Evolutionary conservation across 2,888 invertebrate species (phyloP).

Genomic region (Eupsilia transversa): DNA sequence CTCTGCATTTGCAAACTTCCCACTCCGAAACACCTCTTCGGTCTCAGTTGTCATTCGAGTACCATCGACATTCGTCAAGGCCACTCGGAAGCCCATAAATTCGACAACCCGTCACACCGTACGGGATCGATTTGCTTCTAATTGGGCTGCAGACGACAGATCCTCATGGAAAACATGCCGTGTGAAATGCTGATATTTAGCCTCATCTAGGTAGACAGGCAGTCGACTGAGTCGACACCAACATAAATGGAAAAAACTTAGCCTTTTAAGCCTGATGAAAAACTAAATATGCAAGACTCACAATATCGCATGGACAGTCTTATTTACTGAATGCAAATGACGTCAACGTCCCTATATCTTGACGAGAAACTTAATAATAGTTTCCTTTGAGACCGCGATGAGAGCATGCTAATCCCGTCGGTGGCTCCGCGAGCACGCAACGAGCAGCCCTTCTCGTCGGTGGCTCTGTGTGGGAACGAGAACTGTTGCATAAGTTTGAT

Average conservation of each 20-base stretch:
- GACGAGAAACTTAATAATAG: slow-evolving; percentile 59
- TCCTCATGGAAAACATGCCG: neutral
- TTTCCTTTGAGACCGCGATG: slow-evolving; percentile 43
- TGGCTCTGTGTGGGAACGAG: neutral
- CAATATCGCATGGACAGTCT: slow-evolving; percentile 1
- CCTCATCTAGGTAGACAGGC: too few species aligned
- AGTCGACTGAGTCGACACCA: too few species aligned
- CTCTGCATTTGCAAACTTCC: neutral
- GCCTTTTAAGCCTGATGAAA: slow-evolving; percentile 1
- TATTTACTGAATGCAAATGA: slow-evolving; percentile 52
- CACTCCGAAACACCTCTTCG: too few species aligned
- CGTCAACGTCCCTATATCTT: slow-evolving; percentile 26
- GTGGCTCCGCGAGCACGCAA: slow-evolving; percentile 44
- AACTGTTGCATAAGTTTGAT: slow-evolving; percentile 45
- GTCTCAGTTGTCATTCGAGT: neutral
- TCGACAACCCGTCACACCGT: neutral
- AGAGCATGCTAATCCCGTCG: slow-evolving; percentile 57
- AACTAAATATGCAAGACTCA: slow-evolving; percentile 6
- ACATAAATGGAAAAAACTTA: neutral
- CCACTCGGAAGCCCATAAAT: neutral
- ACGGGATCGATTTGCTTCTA: slow-evolving; percentile 1
- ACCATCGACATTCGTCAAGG: neutral
- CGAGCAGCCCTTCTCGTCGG: slow-evolving; percentile 24
- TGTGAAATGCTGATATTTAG: neutral
- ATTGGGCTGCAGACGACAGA: slow-evolving; percentile 37